Evolutionary conservation across 1,140 invertebrate species (phyloP), one percentile per base, ranked within the genome.

Genomic region (Ooceraea biroi): DNA sequence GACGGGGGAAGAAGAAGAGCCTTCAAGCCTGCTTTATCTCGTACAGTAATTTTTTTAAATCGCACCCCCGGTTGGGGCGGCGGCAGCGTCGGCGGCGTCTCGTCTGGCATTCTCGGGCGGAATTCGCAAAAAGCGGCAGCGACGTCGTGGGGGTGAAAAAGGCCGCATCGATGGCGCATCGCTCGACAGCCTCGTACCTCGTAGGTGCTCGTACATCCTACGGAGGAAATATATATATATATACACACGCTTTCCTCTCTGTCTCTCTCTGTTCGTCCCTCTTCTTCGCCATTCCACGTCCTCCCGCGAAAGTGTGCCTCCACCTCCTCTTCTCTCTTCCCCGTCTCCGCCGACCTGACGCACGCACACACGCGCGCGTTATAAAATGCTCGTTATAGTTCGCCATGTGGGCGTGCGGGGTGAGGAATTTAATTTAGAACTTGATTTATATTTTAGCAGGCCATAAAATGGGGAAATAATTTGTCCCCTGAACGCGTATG

Each of bases 371-470:
- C 73, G 85, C 87, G 83, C 88, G 88, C 88, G 88, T 92, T 92
- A 92, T 92, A 92, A 92, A 92, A 92, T 89, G 89, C 90, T 92
- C 91, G 91, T 93, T 92, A 92, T 93, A 92, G 89, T 89, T 91
- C 83, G 89, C 86, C 71, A 48, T 85, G 86, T 84, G 87, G 83
- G 72, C 66, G 66, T 69, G 85, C 68, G 86, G 89, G 83, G 86
- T 89, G 92, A 91, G 93, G 93, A 93, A 93, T 93, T 93, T 93
- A 93, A 93, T 93, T 93, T 93, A 92, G 93, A 93, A 93, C 92
- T 93, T 93, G 93, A 93, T 93, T 93, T 93, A 93, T 93, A 93
- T 93, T 93, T 93, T 93, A 93, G 91, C 92, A 78, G 91, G 88
- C 91, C 89, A 93, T 93, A 93, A 93, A 93, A 93, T 93, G 93